These are phyloP conservation scores for Babyrousa celebensis DNA, from an alignment of 2,797 vertebrate species.

Conservation along the genomic window DNA sequence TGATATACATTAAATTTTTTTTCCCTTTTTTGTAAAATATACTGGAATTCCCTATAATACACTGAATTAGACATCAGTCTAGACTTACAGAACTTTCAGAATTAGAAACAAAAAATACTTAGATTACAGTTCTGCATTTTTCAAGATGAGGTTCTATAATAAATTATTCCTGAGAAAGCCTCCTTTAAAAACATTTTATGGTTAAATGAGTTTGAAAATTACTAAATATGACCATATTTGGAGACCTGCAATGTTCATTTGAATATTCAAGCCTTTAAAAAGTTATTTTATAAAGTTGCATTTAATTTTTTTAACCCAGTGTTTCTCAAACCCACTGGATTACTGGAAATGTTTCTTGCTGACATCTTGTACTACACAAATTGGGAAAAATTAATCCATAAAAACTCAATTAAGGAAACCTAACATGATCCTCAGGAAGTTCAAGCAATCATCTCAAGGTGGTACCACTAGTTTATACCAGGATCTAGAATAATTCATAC, in stretches of 20 bases:
- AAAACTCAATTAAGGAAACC: not conserved
- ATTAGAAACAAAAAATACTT: not conserved
- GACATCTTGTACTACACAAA: not conserved
- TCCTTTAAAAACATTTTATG: not conserved
- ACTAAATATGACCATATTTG: not conserved
- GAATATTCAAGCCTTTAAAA: not conserved
- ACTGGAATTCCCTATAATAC: not conserved
- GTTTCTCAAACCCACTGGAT: not conserved
- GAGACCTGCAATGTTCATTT: not conserved
- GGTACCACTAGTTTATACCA: not conserved
- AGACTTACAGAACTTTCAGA: not conserved
- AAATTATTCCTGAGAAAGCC: not conserved
- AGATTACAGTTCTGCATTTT: not conserved
- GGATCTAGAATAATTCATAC: not conserved
- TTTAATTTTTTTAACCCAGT: not conserved
- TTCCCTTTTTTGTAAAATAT: not conserved
- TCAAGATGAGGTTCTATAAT: not conserved
- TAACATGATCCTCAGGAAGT: not conserved
- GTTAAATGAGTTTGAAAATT: not conserved
- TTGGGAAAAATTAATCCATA: not conserved
- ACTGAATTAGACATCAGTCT: not conserved
- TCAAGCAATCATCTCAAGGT: not conserved
- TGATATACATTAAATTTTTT: not conserved
- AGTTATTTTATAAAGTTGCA: not conserved
- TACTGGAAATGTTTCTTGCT: not conserved